Evolutionary conservation across 2,888 invertebrate species (phyloP).

Genomic region (Caenorhabditis panamensis): DNA sequence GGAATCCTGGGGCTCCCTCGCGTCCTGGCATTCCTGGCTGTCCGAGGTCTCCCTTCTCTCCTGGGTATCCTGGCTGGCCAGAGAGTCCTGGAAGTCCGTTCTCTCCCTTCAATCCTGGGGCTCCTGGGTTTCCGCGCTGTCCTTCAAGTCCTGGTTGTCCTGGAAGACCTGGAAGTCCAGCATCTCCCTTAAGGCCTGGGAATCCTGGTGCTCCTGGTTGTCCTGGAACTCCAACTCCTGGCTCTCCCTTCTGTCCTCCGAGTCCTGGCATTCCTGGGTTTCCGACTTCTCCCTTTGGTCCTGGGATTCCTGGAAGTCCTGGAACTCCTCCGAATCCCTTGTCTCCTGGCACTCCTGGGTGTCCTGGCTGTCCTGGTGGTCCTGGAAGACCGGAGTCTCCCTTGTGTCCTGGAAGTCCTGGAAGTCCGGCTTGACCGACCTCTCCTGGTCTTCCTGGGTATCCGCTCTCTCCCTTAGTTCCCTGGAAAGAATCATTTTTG

Average conservation of each 20-base stretch:
- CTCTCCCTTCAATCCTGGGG: conserved; percentile 71
- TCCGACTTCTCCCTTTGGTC: conserved; percentile 83
- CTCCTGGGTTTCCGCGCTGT: conserved; percentile 71
- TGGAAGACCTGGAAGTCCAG: conserved; percentile 68
- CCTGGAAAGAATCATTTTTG: conserved; percentile 84
- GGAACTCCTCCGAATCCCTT: conserved; percentile 82
- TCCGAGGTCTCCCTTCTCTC: conserved; percentile 77
- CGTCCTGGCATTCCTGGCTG: conserved; percentile 76
- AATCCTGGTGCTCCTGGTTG: conserved; percentile 83
- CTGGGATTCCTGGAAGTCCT: conserved; percentile 79
- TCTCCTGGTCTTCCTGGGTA: conserved; percentile 82
- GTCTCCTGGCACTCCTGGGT: conserved; percentile 73
- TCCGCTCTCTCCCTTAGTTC: conserved; percentile 75
- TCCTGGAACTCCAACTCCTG: conserved; percentile 67
- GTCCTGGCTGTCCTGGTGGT: conserved; percentile 66
- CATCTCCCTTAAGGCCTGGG: conserved; percentile 81
- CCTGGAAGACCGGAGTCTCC: conserved; percentile 83
- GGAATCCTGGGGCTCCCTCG: conserved; percentile 69
- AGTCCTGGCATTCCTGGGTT: conserved; percentile 86
- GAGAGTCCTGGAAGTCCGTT: conserved; percentile 61
- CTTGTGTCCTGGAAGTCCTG: conserved; percentile 76
- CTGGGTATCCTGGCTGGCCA: conserved; percentile 78
- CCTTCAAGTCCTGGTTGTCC: conserved; percentile 71
- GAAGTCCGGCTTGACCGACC: conserved; percentile 72
- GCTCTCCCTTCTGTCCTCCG: conserved; percentile 71